These are phyloP conservation scores for Lutjanus erythropterus DNA, from an alignment of 2,113 vertebrate genomes.

Conservation along the genomic window DNA sequence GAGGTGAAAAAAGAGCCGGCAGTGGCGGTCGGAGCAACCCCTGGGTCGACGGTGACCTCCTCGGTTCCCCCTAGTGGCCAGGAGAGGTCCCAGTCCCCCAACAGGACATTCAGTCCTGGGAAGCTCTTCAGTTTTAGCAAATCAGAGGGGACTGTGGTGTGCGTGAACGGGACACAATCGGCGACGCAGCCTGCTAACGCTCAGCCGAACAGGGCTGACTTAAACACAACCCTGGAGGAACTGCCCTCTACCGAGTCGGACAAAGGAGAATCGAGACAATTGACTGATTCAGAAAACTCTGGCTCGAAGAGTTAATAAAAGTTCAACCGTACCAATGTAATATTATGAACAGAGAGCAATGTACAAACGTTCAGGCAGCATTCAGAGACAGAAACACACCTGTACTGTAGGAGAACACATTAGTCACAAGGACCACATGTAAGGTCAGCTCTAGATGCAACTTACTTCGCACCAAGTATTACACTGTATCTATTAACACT, in stretches of 20 bases:
- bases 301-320: slow-evolving; percentile 69
- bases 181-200: slow-evolving; percentile 46
- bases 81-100: slow-evolving; percentile 91
- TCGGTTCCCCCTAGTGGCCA: slow-evolving; percentile 61
- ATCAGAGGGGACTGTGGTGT: slow-evolving; percentile 81
- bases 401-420: slow-evolving; percentile 39
- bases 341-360: slow-evolving; percentile 32
- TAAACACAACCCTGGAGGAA: slow-evolving; percentile 75
- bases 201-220: slow-evolving; percentile 76
- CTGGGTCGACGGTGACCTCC: slow-evolving; percentile 63
- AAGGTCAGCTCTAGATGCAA: slow-evolving; percentile 60
- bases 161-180: slow-evolving; percentile 84
- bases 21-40: slow-evolving; percentile 46
- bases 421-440: slow-evolving; percentile 51
- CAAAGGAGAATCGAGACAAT: slow-evolving; percentile 68
- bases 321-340: slow-evolving; percentile 8
- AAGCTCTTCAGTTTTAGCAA: slow-evolving; percentile 92
- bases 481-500: slow-evolving; percentile 55
- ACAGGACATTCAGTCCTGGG: slow-evolving; percentile 91
- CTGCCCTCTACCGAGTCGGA: slow-evolving; percentile 73
- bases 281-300: slow-evolving; percentile 67
- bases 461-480: slow-evolving; percentile 58
- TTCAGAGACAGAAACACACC: slow-evolving; percentile 14
- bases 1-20: slow-evolving; percentile 87
- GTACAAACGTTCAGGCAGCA: slow-evolving; percentile 28